These are phyloP conservation scores for Protonemura montana DNA, from an alignment of 2,888 invertebrate genomes.

Conservation along the genomic window DNA sequence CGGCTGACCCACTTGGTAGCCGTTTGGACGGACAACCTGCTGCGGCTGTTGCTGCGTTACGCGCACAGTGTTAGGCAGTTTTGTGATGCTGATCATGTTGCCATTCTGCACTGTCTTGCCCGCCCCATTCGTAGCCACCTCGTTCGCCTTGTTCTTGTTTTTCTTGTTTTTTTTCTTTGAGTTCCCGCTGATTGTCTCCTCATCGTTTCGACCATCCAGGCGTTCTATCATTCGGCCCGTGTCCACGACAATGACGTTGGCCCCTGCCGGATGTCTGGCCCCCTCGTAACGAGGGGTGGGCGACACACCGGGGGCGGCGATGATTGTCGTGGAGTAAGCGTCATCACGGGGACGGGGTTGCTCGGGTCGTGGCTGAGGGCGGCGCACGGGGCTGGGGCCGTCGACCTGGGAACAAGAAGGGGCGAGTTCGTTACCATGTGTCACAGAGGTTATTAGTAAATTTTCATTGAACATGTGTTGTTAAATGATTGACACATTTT, in stretches of 20 bases:
- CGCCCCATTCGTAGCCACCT: neutral
- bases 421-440: too few relatives aligned
- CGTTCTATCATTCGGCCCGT: constrained; percentile 66
- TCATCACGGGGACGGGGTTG: constrained; percentile 34
- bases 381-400: constrained; percentile 54
- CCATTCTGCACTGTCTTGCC: neutral
- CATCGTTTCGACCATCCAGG: constrained; percentile 50
- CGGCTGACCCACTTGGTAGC: neutral
- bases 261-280: constrained; percentile 51
- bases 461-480: too few relatives aligned
- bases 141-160: constrained; percentile 52
- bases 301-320: constrained; percentile 55
- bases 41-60: neutral
- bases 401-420: constrained; percentile 58
- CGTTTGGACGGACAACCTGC: neutral
- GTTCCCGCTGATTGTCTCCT: constrained; percentile 56
- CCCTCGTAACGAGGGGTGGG: constrained; percentile 1
- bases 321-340: constrained; percentile 55
- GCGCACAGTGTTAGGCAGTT: constrained; percentile 13
- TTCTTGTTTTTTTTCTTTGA: constrained; percentile 66
- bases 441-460: too few relatives aligned
- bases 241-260: constrained; percentile 68
- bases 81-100: constrained; percentile 2
- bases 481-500: too few relatives aligned
- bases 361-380: constrained; percentile 17